These are phyloP conservation scores for Malthinus seriepunctatus DNA, from an alignment of 2,888 invertebrate species.

Conservation along the genomic window DNA sequence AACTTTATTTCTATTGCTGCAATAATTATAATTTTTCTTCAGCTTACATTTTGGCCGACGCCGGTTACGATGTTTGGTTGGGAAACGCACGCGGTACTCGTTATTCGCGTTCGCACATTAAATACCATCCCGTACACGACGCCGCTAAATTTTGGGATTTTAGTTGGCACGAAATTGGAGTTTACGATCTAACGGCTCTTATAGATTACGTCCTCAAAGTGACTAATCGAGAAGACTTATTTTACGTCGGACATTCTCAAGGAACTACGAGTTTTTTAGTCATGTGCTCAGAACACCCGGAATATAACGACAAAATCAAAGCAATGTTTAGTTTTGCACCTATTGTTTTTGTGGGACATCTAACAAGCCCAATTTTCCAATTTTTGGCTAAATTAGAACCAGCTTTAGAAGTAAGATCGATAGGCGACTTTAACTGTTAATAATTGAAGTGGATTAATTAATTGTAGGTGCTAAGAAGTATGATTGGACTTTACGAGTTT, in stretches of 20 bases:
- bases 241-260: slow-evolving; percentile 82
- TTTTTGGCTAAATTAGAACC: too few relatives aligned
- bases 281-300: slow-evolving; percentile 65
- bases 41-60: slow-evolving; percentile 57
- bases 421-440: too few relatives aligned
- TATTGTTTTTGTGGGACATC: slow-evolving; percentile 56
- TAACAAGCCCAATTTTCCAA: too few relatives aligned
- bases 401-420: too few relatives aligned
- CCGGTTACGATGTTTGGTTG: slow-evolving; percentile 59
- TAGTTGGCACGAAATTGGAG: slow-evolving; percentile 84
- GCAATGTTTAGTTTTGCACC: slow-evolving; percentile 72
- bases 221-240: slow-evolving; percentile 64
- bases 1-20: background rate
- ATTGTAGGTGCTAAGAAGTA: slow-evolving; percentile 6
- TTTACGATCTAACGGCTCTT: slow-evolving; percentile 77
- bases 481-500: slow-evolving; percentile 60
- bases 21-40: background rate
- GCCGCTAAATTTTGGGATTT: slow-evolving; percentile 46
- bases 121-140: slow-evolving; percentile 34
- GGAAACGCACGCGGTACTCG: slow-evolving; percentile 64
- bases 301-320: slow-evolving; percentile 68
- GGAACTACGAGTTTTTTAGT: slow-evolving; percentile 74
- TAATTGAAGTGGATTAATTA: too few relatives aligned
- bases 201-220: slow-evolving; percentile 70
- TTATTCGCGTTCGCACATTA: slow-evolving; percentile 59